phyloP scores from a whole-genome alignment of 2,113 vertebrate genomes.

The Sylvilagus bachmani region DNA sequence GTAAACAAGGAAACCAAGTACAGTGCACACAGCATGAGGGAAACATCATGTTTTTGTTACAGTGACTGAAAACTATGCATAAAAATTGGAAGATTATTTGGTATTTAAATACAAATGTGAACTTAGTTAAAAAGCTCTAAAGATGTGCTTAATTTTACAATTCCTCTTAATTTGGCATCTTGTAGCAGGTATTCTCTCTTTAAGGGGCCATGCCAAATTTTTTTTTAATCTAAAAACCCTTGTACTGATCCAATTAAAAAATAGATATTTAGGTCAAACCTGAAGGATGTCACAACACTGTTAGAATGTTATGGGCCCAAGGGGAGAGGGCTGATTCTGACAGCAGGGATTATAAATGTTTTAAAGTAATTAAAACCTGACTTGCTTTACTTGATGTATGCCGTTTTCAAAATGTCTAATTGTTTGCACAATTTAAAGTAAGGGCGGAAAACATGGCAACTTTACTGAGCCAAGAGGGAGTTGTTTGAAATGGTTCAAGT shows the following conservation, averaged over 20 bases:
- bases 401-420: constrained; percentile 78
- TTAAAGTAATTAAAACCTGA: constrained; percentile 80
- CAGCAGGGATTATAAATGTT: constrained; percentile 75
- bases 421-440: constrained; percentile 79
- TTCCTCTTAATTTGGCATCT: constrained; percentile 77
- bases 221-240: constrained; percentile 67
- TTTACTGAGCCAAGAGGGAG: constrained; percentile 70
- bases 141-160: constrained; percentile 84
- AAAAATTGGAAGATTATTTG: constrained; percentile 89
- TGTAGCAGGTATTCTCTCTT: constrained; percentile 74
- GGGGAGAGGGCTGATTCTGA: constrained; percentile 57
- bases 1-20: constrained; percentile 88
- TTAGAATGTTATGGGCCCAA: constrained; percentile 45
- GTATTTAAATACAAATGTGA: constrained; percentile 88
- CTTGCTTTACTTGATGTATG: constrained; percentile 75
- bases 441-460: constrained; percentile 57
- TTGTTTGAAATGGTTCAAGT: constrained; percentile 80
- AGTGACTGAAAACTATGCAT: constrained; percentile 90
- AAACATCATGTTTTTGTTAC: constrained; percentile 90
- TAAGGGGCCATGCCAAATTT: constrained; percentile 27
- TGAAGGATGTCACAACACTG: constrained; percentile 67
- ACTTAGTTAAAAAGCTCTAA: constrained; percentile 84
- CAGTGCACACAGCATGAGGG: constrained; percentile 87
- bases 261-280: constrained; percentile 68
- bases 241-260: constrained; percentile 77